Evolutionary conservation across 2,113 vertebrate species (phyloP), one percentile per base, ranked within the genome.

Genomic region (Coptodon bakossiorum): DNA sequence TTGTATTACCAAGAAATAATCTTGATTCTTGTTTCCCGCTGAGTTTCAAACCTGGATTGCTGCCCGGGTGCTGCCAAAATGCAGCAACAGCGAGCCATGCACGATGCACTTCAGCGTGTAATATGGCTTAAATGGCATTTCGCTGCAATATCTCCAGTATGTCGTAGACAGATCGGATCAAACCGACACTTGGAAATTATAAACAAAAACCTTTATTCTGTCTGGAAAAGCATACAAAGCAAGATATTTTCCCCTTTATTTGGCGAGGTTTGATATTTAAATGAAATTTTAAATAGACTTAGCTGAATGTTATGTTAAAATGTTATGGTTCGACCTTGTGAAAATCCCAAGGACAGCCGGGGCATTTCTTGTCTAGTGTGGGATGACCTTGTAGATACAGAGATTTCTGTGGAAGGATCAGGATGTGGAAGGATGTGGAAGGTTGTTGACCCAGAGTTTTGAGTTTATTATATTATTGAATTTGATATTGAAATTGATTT

Each of bases 101-200:
- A 71, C 12, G 0, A 71, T 71, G 66, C 36, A 43, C 36, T 22
- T 71, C 66, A 71, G n/a, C 12, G 12, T 24, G 66, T 7, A 24
- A 40, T 43, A 1, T 2, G 22, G 13, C 40, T 27, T 1, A 45
- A 17, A 73, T 4, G 1, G 13, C 38, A 73, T 45, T 73, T 45
- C 5, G 0, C 22, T 45, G 68, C 38, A 73, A 1, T 45, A 27
- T 45, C 68, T 17, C 68, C 22, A 73, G n/a, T 73, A 10, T 73
- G 2, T 0, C 0, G 2, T 45, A 27, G 5, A 9, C 22, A 73
- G 22, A 27, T 73, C 13, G 1, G 40, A 73, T 5, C 5, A 17
- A 45, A 45, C 7, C 0, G 8, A 73, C 2, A 38, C 31, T 2
- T 36, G 4, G 2, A 1, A 0, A 0, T 6, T 63, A 36, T 63